Evolutionary conservation across 2,113 vertebrate species (phyloP).

Genomic region (Etia nguti): DNA sequence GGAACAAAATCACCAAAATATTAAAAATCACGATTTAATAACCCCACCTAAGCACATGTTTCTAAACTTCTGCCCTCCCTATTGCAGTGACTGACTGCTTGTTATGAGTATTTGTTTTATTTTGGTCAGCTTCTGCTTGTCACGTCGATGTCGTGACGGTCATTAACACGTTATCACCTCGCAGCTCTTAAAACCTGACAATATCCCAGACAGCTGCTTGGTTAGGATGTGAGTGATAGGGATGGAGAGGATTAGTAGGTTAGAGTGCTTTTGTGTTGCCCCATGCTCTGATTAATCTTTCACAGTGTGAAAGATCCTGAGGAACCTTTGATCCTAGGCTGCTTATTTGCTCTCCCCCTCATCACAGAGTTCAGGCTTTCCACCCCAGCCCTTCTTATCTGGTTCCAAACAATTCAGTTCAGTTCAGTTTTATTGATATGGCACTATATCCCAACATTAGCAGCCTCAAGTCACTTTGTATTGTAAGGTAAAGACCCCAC

Average conservation of each 20-base stretch:
- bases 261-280: constrained; percentile 5
- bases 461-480: neutral
- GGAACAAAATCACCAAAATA: neutral
- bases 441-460: neutral
- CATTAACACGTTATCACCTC: constrained; percentile 14
- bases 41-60: neutral
- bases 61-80: neutral
- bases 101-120: neutral
- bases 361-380: neutral
- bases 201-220: neutral
- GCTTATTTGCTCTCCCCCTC: neutral
- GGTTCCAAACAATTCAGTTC: neutral
- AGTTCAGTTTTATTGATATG: neutral
- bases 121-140: neutral
- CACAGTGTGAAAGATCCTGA: neutral
- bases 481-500: fast-evolving
- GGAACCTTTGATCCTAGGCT: neutral
- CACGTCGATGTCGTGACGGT: neutral
- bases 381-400: neutral
- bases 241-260: constrained; percentile 17
- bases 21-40: neutral
- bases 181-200: neutral
- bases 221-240: constrained; percentile 1
- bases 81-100: neutral
- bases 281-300: constrained; percentile 26